These are phyloP conservation scores for Halictus ligatus DNA, from an alignment of 2,888 invertebrate species.

Conservation along the genomic window DNA sequence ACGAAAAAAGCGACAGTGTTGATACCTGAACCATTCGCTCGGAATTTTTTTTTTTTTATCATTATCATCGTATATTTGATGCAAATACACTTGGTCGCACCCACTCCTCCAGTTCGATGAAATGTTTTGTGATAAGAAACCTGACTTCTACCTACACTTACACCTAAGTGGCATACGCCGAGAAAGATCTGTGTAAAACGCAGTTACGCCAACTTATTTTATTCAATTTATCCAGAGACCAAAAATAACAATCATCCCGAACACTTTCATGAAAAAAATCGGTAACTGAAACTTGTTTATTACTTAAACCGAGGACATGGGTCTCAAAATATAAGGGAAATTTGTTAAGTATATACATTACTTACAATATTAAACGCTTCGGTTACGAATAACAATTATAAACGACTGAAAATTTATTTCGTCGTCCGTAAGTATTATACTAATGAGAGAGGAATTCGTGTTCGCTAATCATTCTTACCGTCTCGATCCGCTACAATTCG, in stretches of 20 bases:
- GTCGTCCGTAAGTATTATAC: too few relatives aligned
- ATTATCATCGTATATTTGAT: conserved; percentile 5
- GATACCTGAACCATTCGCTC: conserved; percentile 21
- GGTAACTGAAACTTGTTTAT: background rate
- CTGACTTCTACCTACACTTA: conserved; percentile 9
- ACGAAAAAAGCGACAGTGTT: background rate
- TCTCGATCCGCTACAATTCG: too few relatives aligned
- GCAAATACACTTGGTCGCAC: background rate
- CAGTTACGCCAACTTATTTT: background rate
- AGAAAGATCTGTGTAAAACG: conserved; percentile 3
- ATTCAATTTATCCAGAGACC: background rate
- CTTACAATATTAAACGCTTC: too few relatives aligned
- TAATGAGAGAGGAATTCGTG: too few relatives aligned
- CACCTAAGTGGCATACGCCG: background rate
- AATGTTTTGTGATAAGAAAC: conserved; percentile 25
- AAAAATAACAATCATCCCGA: background rate
- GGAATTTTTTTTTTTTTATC: background rate
- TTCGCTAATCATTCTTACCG: too few relatives aligned
- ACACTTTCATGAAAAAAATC: background rate
- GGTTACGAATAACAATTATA: too few relatives aligned
- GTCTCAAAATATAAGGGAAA: too few relatives aligned
- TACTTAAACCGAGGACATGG: background rate
- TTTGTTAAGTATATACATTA: too few relatives aligned
- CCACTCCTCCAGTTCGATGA: conserved; percentile 16
- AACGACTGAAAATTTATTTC: too few relatives aligned